These are phyloP conservation scores for Dipodomys stephensi DNA, from an alignment of 2,113 vertebrate genomes.

Conservation along the genomic window DNA sequence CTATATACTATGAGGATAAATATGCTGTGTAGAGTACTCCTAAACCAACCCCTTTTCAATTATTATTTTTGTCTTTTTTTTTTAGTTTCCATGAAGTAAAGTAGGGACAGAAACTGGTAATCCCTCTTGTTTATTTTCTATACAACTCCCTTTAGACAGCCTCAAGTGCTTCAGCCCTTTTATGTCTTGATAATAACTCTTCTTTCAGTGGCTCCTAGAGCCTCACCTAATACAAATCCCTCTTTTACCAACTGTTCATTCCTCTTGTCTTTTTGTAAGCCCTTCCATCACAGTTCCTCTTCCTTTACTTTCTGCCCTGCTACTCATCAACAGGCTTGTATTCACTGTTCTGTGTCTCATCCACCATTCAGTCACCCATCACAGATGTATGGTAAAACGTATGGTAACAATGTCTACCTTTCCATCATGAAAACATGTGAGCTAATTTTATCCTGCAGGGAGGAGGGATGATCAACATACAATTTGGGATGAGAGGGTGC, in stretches of 20 bases:
- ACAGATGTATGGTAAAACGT: neutral
- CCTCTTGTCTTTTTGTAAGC: neutral
- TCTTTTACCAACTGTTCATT: too few species aligned
- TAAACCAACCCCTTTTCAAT: neutral
- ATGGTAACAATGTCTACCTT: neutral
- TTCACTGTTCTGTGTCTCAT: neutral
- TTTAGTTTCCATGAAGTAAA: neutral
- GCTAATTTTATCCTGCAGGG: neutral
- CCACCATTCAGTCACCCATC: neutral
- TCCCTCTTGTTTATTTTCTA: neutral
- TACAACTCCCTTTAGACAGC: neutral
- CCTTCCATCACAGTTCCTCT: neutral
- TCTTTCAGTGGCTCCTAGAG: neutral
- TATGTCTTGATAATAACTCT: neutral
- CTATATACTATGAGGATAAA: neutral
- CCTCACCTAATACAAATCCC: neutral
- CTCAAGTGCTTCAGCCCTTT: neutral
- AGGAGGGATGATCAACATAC: neutral
- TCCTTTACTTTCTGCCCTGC: neutral
- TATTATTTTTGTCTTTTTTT: neutral
- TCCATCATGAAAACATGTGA: neutral
- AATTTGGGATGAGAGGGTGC: neutral
- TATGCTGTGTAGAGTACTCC: neutral
- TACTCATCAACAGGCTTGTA: rapidly evolving
- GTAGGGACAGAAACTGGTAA: neutral